phyloP scores from a whole-genome alignment of 2,888 invertebrate species.

The Eupithecia exiguata region DNA sequence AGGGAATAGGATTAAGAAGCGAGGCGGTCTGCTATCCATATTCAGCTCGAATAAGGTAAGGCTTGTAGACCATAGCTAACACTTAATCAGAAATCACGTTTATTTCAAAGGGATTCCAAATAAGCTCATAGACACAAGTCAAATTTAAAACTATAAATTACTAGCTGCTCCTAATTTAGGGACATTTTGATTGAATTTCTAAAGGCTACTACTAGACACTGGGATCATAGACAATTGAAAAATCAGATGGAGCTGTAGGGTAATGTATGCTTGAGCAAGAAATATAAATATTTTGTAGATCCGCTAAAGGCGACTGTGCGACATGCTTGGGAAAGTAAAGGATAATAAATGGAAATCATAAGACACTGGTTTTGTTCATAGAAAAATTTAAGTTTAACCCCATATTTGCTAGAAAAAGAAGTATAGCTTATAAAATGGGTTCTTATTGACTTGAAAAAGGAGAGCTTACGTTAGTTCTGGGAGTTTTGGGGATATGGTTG shows the following conservation, averaged over 20 bases:
- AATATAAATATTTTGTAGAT: too few species aligned
- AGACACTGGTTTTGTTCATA: constrained; percentile 51
- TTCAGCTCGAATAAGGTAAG: constrained; percentile 96
- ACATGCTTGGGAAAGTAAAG: neutral
- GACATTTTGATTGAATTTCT: too few species aligned
- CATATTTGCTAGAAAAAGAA: neutral
- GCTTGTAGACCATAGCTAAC: neutral
- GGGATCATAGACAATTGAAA: too few species aligned
- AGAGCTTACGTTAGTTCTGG: neutral
- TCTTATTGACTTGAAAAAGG: neutral
- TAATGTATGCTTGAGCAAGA: too few species aligned
- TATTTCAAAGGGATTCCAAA: too few species aligned
- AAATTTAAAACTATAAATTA: too few species aligned
- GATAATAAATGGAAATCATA: constrained; percentile 44
- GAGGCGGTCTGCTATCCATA: constrained; percentile 94
- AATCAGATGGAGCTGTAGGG: too few species aligned
- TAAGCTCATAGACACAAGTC: too few species aligned
- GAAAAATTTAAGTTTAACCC: neutral
- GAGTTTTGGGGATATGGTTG: neutral
- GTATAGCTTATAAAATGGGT: neutral
- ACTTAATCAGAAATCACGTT: too few species aligned
- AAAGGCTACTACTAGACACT: too few species aligned
- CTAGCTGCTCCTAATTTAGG: too few species aligned
- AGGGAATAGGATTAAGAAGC: constrained; percentile 92
- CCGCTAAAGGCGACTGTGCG: too few species aligned